A percentile compares a stretch with the other conserved stretches of the same genome.
phyloP scores from a whole-genome alignment of 1,140 invertebrate genomes.

The Halesus radiatus region DNA sequence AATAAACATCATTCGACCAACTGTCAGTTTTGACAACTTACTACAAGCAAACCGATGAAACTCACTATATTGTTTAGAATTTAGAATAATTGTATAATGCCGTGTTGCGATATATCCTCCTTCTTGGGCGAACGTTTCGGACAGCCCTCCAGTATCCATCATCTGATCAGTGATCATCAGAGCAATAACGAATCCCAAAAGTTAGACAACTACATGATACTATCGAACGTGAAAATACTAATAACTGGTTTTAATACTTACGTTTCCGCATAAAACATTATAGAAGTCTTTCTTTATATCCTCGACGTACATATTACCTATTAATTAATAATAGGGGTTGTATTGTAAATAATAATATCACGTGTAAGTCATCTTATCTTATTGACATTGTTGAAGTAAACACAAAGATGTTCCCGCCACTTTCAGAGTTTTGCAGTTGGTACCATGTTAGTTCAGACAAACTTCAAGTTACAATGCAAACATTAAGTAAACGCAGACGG shows the following conservation, averaged over 20 bases:
- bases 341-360: not conserved
- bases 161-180: not conserved
- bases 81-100: too few species aligned
- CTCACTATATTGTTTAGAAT: too few species aligned
- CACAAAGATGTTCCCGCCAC: conserved; percentile 8
- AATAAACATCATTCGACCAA: too few species aligned
- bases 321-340: not conserved
- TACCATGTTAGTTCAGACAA: not conserved
- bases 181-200: not conserved
- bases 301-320: conserved; percentile 78
- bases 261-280: conserved; percentile 79
- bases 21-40: too few species aligned
- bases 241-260: conserved; percentile 63
- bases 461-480: not conserved
- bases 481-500: not conserved
- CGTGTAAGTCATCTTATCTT: conserved; percentile 8
- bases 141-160: not conserved
- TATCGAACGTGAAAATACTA: too few species aligned
- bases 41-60: too few species aligned
- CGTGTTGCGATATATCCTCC: too few species aligned
- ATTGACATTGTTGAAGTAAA: not conserved
- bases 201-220: not conserved
- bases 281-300: conserved; percentile 87
- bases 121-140: too few species aligned
- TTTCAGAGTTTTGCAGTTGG: not conserved